Base-by-base conservation (phyloP, 2,797 vertebrate genomes). In the Catamblyrhynchus diadema region DNA sequence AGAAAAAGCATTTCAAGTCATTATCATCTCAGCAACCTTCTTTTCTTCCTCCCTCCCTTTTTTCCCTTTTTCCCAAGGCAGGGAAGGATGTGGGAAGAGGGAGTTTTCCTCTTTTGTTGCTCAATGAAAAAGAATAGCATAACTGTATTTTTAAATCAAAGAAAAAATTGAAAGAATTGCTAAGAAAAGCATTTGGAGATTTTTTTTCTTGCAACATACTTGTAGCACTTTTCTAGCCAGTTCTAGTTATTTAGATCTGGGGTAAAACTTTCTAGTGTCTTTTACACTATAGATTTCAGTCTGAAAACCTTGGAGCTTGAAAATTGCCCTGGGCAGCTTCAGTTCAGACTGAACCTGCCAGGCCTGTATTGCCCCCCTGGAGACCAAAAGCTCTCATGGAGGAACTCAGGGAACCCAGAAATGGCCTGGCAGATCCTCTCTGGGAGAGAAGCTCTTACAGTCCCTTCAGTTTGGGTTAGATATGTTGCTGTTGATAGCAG, bases 1-100 rank as follows among this genome's bases (percentile, higher is more conserved):
- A 92, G 67, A 88, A 94, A 92, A 62, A 86, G 14, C 6, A 79
- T 69, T 91, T 93, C 45, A 65, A 90, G 39, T 69, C 69, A 94
- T 93, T 93, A 91, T 88, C 69, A 81, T 66, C 59, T 48, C 61
- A 86, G 35, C 8, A 83, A 51, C 15, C 2, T 30, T 77, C 45
- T 78, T 87, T 87, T 90, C 33, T 93, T 87, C 47, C 45, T 67
- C 77, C n/a, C 24, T 84, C 30, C 11, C 3, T 64, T 90, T 90
- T 59, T 72, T 62, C 14, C 28, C 2, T 65, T 70, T 92, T 88
- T 74, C 54, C 65, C 0, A 1, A 74, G 67, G 54, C 67, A 32
- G 32, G 6, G n/a, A 92, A 90, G 9, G 53, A 82, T 77, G 42
- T 90, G 61, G 12, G 27, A 67, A 70, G 22, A 81, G n/a, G n/a